These are phyloP conservation scores for Brachionus calyciflorus DNA, from an alignment of 1,140 invertebrate genomes.

Conservation along the genomic window DNA sequence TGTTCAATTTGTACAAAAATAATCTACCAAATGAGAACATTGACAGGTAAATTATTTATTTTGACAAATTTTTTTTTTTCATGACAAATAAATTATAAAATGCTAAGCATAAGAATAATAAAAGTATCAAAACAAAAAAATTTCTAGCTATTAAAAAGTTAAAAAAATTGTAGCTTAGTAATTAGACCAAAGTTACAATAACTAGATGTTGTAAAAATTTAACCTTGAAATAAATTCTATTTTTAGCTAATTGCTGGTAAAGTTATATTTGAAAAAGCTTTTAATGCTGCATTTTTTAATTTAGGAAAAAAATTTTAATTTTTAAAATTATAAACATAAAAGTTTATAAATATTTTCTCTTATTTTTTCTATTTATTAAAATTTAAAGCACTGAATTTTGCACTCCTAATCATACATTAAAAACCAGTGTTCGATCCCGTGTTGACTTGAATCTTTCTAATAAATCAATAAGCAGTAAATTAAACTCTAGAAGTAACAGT, in stretches of 20 bases:
- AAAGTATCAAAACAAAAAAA: too few species aligned
- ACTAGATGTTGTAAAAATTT: too few species aligned
- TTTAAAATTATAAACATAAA: neutral
- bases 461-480: constrained; percentile 30
- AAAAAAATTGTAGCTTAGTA: too few species aligned
- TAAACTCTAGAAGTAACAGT: constrained; percentile 10
- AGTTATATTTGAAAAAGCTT: too few species aligned
- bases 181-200: too few species aligned
- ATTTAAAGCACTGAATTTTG: neutral
- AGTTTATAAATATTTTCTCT: neutral
- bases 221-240: too few species aligned
- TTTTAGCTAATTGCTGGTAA: too few species aligned
- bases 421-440: neutral
- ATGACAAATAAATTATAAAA: too few species aligned
- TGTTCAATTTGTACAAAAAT: constrained; percentile 45
- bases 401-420: neutral
- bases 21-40: neutral
- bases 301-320: neutral
- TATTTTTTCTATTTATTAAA: neutral
- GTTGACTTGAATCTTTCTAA: neutral
- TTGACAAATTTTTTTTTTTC: too few species aligned
- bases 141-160: too few species aligned
- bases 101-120: too few species aligned
- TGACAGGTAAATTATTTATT: constrained; percentile 35
- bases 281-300: too few species aligned